phyloP scores from a whole-genome alignment of 2,888 invertebrate species.

The Nomada fucata region DNA sequence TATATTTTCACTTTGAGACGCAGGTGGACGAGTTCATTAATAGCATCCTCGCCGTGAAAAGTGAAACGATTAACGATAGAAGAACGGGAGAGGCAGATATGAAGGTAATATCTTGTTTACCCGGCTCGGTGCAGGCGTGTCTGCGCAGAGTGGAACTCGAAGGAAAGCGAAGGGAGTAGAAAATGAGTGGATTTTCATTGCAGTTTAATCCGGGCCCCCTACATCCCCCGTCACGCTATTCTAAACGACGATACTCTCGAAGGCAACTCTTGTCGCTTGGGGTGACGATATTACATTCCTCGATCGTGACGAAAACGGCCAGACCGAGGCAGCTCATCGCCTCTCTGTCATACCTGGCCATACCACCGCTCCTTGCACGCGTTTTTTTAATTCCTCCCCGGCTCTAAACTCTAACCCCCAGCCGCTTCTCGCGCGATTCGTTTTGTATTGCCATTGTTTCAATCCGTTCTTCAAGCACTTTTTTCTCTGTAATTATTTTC shows the following conservation, averaged over 20 bases:
- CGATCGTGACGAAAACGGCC: constrained; percentile 83
- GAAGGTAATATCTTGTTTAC: constrained; percentile 73
- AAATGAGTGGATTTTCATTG: constrained; percentile 82
- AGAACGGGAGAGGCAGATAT: constrained; percentile 36
- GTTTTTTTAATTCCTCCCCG: constrained; percentile 40
- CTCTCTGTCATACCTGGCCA: constrained; percentile 38
- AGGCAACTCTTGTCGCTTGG: constrained; percentile 83
- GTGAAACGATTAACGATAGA: constrained; percentile 29
- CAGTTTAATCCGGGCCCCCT: constrained; percentile 81
- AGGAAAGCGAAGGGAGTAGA: constrained; percentile 40
- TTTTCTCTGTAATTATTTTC: not conserved
- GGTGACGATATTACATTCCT: constrained; percentile 84
- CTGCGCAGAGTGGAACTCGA: constrained; percentile 46
- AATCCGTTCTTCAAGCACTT: not conserved
- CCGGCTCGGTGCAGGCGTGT: constrained; percentile 59
- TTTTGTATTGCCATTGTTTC: not conserved
- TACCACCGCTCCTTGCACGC: constrained; percentile 17
- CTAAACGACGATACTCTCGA: constrained; percentile 78
- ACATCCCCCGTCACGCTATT: constrained; percentile 63
- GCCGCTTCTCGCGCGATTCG: not conserved
- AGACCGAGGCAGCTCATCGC: constrained; percentile 58
- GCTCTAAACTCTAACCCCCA: constrained; percentile 16
- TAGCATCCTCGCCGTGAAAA: not conserved
- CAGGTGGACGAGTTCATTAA: constrained; percentile 3
- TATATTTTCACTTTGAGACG: not conserved